Base-by-base conservation (phyloP, 2,888 invertebrate species). In the Boloria euphrosyne region DNA sequence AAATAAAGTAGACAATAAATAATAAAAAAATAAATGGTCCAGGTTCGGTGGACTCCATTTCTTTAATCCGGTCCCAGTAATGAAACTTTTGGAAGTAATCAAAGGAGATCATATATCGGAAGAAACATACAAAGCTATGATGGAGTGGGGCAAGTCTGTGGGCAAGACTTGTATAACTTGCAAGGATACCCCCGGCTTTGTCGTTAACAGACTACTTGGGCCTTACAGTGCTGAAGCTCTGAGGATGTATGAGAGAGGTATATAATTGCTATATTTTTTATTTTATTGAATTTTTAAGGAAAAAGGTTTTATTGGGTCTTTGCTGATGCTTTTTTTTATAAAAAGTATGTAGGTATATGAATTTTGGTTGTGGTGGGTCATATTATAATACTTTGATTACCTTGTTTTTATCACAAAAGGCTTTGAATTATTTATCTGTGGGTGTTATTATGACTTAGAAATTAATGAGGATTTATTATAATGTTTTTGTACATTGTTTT, bases 121-220 rank as follows among this genome's bases (percentile, higher is more conserved):
- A 51, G 95, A 93, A 52, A 97, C 97, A 0, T 96, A 95, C 82
- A 83, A 94, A 64, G 82, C 93, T 17, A 93, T 97, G 87, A 93
- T 96, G 93, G 94, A 93, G 49, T 98, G 96, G 95, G 97, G 97
- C 55, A 95, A 96, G 86, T 87, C 94, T 0, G 92, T 98, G 65
- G 97, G 97, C 47, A 98, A 98, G 89, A 94, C 94, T 7, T 96
- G 97, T 72, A 96, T 98, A 74, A 95, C 96, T 0, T 97, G 97
- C 86, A 97, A 97, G 89, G 98, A 98, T 81, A 97, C 97, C 0
- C 97, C 97, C 38, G 98, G 98, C 1, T 98, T 98, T 85, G 96
- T 98, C 71, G 98, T 98, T 38, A 98, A 98, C 86, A 90, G 98
- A 31, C 92, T 98, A 51, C 90, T 98, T 60, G 96, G 97, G 6